Evolutionary conservation across 2,797 vertebrate genomes (phyloP), one percentile per base, ranked within the genome.

Genomic region (Rhyacichthys aspro): DNA sequence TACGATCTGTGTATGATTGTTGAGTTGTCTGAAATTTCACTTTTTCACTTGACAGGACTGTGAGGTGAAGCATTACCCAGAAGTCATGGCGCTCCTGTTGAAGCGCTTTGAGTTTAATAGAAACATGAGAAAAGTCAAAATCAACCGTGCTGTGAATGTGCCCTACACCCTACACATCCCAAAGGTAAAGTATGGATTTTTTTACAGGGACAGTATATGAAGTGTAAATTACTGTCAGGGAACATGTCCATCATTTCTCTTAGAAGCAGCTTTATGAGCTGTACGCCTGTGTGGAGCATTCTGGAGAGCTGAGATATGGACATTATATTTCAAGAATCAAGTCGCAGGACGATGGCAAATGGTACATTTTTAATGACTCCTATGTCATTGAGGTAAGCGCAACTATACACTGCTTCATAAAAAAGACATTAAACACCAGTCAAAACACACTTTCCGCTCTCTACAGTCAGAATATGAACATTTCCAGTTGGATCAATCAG

Each of bases 61-160:
- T 79, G 43, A 11, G 2, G 59, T 92, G 8, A 66, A 60, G 8
- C 3, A n/a, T 38, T 76, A 80, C 52, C 91, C 92, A 45, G 74
- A 87, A 7, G 81, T 91, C 52, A 28, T 93, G 67, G 66, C 59
- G 46, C 72, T 93, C 48, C 85, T 90, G 55, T 72, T 91, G 44
- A 93, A 92, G 83, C 86, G 82, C 47, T 92, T 93, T 82, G 60
- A 85, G 9, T 90, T 92, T 70, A 67, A 81, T 50, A 0, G 0
- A 0, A 12, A 11, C 52, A 90, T 84, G 89, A 52, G n/a, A 0
- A 85, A 81, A 3, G 39, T 85, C 44, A 93, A 93, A 81, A 87
- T 76, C 70, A 39, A 62, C 48, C 15, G 64, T 28, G 0, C 0
- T 2, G 79, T 91, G 49, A 33, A 62, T 8, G 66, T 92, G 43